These are phyloP conservation scores for Phyllostomus discolor DNA, from an alignment of 2,113 vertebrate species.

Conservation along the genomic window DNA sequence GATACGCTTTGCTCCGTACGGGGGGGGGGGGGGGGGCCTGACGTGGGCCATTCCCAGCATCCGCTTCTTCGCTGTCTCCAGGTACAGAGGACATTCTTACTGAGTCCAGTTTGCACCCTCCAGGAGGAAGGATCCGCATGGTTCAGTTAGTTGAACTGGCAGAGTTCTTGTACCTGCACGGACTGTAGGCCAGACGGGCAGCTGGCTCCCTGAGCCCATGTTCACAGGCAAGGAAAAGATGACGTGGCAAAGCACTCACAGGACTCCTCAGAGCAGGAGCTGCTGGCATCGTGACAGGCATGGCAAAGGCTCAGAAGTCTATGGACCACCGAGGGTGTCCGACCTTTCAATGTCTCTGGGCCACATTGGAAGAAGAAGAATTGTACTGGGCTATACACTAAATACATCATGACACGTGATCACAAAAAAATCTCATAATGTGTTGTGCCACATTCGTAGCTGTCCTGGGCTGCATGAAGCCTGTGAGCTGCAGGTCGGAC, in stretches of 20 bases:
- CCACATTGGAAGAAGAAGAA: no score
- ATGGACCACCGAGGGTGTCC: not conserved
- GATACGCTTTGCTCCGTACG: not conserved
- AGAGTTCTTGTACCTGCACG: not conserved
- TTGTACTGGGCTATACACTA: no score
- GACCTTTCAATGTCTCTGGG: no score
- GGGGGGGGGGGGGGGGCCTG: no score
- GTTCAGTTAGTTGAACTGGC: rapidly evolving
- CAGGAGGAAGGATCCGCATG: not conserved
- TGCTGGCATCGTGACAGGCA: not conserved
- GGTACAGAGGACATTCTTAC: not conserved
- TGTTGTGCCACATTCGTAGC: no score
- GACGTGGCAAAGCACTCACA: rapidly evolving
- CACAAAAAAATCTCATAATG: no score
- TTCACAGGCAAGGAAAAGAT: not conserved
- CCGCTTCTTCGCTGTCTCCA: not conserved
- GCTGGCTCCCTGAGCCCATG: no score
- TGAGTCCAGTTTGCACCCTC: not conserved
- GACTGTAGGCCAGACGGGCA: not conserved
- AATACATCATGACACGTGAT: no score
- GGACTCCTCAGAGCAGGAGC: not conserved
- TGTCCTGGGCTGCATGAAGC: no score
- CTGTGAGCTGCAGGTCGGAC: no score
- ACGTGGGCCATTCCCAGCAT: not conserved
- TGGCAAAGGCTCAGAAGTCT: not conserved